These are phyloP conservation scores for Polypterus bichir DNA, from an alignment of 2,113 vertebrate genomes.

Conservation along the genomic window DNA sequence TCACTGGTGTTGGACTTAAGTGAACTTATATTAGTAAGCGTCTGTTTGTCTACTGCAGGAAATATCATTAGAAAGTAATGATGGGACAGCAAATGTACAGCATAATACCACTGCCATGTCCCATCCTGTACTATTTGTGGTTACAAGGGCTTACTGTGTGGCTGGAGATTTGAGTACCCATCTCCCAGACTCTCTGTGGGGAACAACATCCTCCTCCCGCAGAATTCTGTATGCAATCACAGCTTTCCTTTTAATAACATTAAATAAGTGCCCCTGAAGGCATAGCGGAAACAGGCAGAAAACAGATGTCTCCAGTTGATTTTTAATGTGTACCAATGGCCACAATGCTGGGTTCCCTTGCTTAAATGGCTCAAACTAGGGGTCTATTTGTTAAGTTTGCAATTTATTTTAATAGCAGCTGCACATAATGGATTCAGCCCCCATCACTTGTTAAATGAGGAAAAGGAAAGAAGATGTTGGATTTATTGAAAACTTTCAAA, in stretches of 20 bases:
- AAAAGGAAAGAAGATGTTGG: no score
- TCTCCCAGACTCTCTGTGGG: background rate
- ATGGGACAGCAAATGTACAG: no score
- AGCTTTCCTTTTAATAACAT: background rate
- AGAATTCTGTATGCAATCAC: background rate
- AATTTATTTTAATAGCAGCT: background rate
- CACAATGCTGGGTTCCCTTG: background rate
- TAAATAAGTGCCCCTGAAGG: background rate
- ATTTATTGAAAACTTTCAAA: no score
- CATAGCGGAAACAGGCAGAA: background rate
- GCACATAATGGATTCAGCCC: no score
- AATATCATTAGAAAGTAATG: no score
- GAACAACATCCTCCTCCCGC: background rate
- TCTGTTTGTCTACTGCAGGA: no score
- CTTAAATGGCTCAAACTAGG: background rate
- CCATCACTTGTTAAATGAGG: no score
- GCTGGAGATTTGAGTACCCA: background rate
- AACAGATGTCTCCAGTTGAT: conserved; percentile 1
- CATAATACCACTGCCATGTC: no score
- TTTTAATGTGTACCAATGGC: background rate
- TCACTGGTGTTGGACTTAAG: no score
- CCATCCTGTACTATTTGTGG: background rate
- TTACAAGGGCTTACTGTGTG: background rate
- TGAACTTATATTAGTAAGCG: no score
- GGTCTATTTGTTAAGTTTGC: background rate